Evolutionary conservation across 2,888 invertebrate species (phyloP).

Genomic region (Camponotus fellah): DNA sequence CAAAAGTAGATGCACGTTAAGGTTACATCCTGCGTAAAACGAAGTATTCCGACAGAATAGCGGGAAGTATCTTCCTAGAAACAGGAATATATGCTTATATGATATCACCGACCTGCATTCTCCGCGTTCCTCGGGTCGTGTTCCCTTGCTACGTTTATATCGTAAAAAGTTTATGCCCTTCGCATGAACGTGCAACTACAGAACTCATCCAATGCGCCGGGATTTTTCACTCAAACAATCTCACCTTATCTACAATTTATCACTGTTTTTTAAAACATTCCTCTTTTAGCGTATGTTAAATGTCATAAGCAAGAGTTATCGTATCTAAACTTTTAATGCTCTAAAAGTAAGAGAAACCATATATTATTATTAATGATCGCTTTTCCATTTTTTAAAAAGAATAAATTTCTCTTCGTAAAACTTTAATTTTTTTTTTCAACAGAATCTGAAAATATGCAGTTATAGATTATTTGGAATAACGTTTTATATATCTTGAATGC

Average conservation of each 20-base stretch:
- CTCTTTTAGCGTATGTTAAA: not conserved
- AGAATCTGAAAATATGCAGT: not conserved
- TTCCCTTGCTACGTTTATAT: constrained; percentile 45
- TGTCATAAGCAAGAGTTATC: not conserved
- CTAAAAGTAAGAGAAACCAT: not conserved
- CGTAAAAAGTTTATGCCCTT: constrained; percentile 30
- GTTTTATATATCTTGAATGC: not conserved
- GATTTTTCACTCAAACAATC: not conserved
- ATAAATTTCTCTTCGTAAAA: not conserved
- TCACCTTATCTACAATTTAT: constrained; percentile 24
- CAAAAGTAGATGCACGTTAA: constrained; percentile 32
- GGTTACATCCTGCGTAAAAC: constrained; percentile 38
- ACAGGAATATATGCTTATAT: constrained; percentile 41
- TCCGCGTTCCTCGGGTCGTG: constrained; percentile 21
- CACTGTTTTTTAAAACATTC: not conserved
- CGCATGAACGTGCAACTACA: constrained; percentile 1
- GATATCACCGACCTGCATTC: constrained; percentile 45
- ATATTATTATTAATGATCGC: not conserved
- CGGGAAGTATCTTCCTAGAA: constrained; percentile 36
- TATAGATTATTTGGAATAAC: not conserved
- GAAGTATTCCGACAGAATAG: constrained; percentile 25
- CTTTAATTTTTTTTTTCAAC: not conserved
- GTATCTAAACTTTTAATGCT: not conserved
- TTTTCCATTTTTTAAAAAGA: not conserved
- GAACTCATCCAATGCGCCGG: constrained; percentile 14